Conservation (phyloP, 2,797 vertebrate genomes). For the Cyclura pinguis region DNA sequence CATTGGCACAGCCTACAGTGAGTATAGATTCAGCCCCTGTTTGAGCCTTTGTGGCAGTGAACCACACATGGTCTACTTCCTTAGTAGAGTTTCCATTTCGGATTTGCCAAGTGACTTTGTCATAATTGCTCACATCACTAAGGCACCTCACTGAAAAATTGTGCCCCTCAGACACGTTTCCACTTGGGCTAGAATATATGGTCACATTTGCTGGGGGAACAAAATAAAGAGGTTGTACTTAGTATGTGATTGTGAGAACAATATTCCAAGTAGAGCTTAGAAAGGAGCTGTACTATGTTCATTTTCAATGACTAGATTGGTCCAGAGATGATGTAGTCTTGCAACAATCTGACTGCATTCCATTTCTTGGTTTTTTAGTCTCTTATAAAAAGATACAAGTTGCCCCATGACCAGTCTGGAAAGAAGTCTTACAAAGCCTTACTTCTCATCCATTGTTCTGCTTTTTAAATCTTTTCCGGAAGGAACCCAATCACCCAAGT, state of each 20-base stretch:
- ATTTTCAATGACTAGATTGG: background rate
- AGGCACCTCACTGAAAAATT: slow-evolving; percentile 71
- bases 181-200: slow-evolving; percentile 63
- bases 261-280: background rate
- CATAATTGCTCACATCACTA: slow-evolving; percentile 73
- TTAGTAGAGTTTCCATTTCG: slow-evolving; percentile 42
- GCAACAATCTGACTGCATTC: background rate
- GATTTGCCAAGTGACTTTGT: slow-evolving; percentile 77
- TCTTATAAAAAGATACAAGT: background rate
- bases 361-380: background rate
- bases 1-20: slow-evolving; percentile 56
- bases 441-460: background rate
- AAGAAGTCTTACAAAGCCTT: background rate
- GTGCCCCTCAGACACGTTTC: slow-evolving; percentile 68
- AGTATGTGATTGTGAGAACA: background rate
- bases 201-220: slow-evolving; percentile 72
- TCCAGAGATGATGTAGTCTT: background rate
- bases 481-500: background rate
- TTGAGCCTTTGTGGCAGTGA: background rate
- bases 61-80: slow-evolving; percentile 20
- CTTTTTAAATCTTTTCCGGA: background rate
- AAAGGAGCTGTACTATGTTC: background rate
- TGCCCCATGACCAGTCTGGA: background rate
- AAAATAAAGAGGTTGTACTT: slow-evolving; percentile 40
- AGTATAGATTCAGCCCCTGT: slow-evolving; percentile 63